Percentiles rank a stretch among this genome's conserved stretches.
phyloP scores from a whole-genome alignment of 2,888 invertebrate species.

The Chirona hameri region DNA sequence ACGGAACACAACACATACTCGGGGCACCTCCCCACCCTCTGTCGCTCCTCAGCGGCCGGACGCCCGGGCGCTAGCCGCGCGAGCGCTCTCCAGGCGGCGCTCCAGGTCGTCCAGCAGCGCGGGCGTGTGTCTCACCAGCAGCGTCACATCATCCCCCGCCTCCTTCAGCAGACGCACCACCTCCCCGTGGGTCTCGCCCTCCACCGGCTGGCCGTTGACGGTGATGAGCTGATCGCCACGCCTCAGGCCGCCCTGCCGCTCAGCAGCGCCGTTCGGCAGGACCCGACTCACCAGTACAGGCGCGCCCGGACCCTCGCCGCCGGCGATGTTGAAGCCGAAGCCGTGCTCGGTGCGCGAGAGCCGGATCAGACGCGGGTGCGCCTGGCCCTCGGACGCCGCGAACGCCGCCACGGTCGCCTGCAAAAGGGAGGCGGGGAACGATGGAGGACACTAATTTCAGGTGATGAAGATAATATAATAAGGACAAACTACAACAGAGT shows the following conservation, averaged over 20 bases:
- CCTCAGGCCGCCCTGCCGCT: constrained; percentile 94
- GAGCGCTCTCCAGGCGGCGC: constrained; percentile 88
- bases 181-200: constrained; percentile 98
- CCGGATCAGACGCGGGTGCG: constrained; percentile 97
- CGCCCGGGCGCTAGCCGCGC: constrained; percentile 67
- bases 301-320: constrained; percentile 98
- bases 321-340: constrained; percentile 99
- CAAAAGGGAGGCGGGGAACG: neutral
- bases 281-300: constrained; percentile 99
- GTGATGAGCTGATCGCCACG: constrained; percentile 96
- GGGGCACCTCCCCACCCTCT: too few relatives aligned
- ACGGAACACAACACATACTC: too few relatives aligned
- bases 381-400: constrained; percentile 95
- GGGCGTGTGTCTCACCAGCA: constrained; percentile 97
- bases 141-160: constrained; percentile 90
- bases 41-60: neutral
- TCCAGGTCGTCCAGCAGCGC: constrained; percentile 99
- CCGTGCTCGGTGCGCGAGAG: constrained; percentile 99
- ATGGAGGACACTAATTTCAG: too few relatives aligned
- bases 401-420: constrained; percentile 80
- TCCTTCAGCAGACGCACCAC: constrained; percentile 97
- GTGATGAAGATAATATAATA: too few relatives aligned
- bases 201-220: constrained; percentile 97
- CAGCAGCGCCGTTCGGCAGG: constrained; percentile 98
- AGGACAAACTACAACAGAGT: too few relatives aligned